phyloP scores from a whole-genome alignment of 2,113 vertebrate species.

The Brienomyrus brachyistius region DNA sequence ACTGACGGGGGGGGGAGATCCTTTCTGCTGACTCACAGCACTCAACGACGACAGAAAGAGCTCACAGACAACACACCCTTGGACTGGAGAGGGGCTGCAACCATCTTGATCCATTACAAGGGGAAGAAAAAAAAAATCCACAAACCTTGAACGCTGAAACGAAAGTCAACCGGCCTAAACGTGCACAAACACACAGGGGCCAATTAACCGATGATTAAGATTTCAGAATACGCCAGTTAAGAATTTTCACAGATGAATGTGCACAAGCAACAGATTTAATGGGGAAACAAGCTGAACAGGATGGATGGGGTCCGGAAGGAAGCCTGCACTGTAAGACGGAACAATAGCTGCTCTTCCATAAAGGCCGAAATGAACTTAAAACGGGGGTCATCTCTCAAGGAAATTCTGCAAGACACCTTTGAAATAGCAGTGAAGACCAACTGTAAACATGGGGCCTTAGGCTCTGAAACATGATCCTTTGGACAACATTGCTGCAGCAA shows the following conservation, averaged over 20 bases:
- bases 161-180: background rate
- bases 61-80: background rate
- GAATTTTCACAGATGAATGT: background rate
- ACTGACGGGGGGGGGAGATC: background rate
- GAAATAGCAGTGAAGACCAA: background rate
- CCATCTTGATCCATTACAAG: background rate
- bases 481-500: background rate
- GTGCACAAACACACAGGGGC: background rate
- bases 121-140: background rate
- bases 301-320: background rate
- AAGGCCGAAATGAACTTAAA: background rate
- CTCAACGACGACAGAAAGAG: background rate
- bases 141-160: background rate
- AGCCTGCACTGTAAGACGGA: background rate
- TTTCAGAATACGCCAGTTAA: background rate
- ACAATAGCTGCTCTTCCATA: background rate
- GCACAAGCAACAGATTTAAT: background rate
- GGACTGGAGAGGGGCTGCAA: background rate
- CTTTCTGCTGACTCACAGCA: conserved; percentile 17
- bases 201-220: background rate
- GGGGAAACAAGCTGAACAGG: background rate
- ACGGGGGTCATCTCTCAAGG: background rate
- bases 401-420: background rate
- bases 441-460: background rate
- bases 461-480: background rate